These are phyloP conservation scores for Saturnia japonica DNA, from an alignment of 2,888 invertebrate genomes.

Conservation along the genomic window DNA sequence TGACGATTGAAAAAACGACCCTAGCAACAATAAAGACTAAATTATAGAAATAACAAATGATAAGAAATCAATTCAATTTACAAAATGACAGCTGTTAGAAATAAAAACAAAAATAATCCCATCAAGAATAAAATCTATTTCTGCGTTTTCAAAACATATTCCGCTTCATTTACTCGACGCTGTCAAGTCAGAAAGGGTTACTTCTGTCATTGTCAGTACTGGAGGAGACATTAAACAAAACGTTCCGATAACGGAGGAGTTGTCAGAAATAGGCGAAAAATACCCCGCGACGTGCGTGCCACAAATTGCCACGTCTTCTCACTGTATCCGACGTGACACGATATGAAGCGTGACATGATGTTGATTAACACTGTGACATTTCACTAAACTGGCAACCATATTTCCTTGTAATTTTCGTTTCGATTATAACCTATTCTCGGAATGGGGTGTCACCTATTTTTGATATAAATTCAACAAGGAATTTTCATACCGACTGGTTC, in stretches of 20 bases:
- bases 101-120: neutral
- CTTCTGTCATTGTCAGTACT: conserved; percentile 26
- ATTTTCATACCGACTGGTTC: neutral
- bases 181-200: conserved; percentile 25
- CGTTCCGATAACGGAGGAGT: conserved; percentile 30
- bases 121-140: neutral
- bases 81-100: no score
- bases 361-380: conserved; percentile 39
- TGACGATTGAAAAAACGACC: no score
- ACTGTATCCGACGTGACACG: conserved; percentile 36
- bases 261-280: conserved; percentile 20
- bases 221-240: conserved; percentile 30
- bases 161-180: conserved; percentile 13
- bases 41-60: neutral
- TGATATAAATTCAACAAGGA: neutral
- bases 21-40: neutral
- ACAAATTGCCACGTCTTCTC: conserved; percentile 31
- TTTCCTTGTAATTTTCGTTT: conserved; percentile 18
- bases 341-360: conserved; percentile 43
- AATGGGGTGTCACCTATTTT: conserved; percentile 10
- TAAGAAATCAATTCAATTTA: neutral
- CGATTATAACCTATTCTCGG: conserved; percentile 8
- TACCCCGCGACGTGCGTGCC: conserved; percentile 17
- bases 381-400: conserved; percentile 34
- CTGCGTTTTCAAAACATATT: neutral